Evolutionary conservation across 2,797 vertebrate genomes (phyloP).

Genomic region (Bryconaethiops microstoma): DNA sequence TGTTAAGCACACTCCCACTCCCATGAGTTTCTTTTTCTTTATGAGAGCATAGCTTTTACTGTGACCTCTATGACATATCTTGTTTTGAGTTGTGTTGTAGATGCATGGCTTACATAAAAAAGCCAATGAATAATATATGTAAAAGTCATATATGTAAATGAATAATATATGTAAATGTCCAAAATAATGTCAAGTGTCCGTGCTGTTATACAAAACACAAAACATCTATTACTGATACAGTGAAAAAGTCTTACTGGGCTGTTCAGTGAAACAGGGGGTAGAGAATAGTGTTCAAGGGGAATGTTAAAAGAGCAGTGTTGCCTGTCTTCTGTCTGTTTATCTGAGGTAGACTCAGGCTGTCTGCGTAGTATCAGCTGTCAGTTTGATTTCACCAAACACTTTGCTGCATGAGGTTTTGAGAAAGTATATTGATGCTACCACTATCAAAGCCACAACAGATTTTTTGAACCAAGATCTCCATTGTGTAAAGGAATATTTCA

Average conservation of each 20-base stretch:
- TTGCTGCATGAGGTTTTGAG: background rate
- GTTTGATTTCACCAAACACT: background rate
- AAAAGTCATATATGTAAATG: no score
- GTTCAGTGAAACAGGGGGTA: no score
- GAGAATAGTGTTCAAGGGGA: slow-evolving; percentile 10
- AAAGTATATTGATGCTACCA: background rate
- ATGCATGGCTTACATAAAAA: no score
- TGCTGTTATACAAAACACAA: background rate
- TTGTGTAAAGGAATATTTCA: background rate
- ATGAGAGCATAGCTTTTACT: background rate
- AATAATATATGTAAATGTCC: no score
- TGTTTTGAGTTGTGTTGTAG: no score
- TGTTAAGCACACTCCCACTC: no score
- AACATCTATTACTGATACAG: background rate
- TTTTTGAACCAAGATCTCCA: no score
- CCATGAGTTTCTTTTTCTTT: background rate
- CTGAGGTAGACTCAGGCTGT: slow-evolving; percentile 8
- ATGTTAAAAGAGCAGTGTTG: background rate
- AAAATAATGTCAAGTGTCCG: background rate
- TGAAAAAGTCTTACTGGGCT: background rate
- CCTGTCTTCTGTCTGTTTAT: slow-evolving; percentile 46
- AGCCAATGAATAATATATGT: no score
- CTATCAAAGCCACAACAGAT: background rate
- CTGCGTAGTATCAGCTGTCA: slow-evolving; percentile 33
- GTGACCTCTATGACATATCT: background rate